These are phyloP conservation scores for Pipra filicauda DNA, from an alignment of 2,113 vertebrate genomes.

Conservation along the genomic window DNA sequence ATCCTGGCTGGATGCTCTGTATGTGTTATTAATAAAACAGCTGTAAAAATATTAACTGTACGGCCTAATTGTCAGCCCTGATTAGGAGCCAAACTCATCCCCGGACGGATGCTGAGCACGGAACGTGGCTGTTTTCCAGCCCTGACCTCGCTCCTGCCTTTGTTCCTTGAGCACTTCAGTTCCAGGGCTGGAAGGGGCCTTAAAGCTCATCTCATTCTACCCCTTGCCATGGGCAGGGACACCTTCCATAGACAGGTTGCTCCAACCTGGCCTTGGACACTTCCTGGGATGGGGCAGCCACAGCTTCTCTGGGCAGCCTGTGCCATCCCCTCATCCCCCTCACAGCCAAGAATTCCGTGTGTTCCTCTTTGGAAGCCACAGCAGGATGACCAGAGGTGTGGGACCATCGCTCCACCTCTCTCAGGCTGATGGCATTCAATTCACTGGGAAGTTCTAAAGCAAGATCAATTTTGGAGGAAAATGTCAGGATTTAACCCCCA, in stretches of 20 bases:
- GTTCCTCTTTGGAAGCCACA: neutral
- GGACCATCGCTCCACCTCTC: neutral
- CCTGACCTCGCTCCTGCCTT: slow-evolving; percentile 57
- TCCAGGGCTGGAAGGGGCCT: neutral
- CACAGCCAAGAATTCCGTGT: neutral
- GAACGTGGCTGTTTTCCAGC: slow-evolving; percentile 65
- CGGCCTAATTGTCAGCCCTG: slow-evolving; percentile 78
- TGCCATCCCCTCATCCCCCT: neutral
- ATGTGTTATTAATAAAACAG: slow-evolving; percentile 84
- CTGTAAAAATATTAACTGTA: slow-evolving; percentile 85
- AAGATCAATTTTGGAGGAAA: rapidly evolving
- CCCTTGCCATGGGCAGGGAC: neutral
- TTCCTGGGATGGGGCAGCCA: neutral
- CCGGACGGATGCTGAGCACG: slow-evolving; percentile 62
- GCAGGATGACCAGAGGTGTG: neutral
- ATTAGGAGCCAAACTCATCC: slow-evolving; percentile 69
- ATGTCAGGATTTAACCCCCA: neutral
- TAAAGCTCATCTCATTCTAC: no score
- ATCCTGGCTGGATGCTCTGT: slow-evolving; percentile 76
- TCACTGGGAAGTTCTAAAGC: rapidly evolving
- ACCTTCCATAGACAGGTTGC: neutral
- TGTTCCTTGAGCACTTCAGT: slow-evolving; percentile 1
- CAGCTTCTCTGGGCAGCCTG: neutral
- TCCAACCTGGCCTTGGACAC: neutral
- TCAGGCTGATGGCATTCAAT: neutral